A percentile compares a stretch with the other conserved stretches of the same genome.
phyloP scores from a whole-genome alignment of 2,797 vertebrate species.

The Pempheris klunzingeri region DNA sequence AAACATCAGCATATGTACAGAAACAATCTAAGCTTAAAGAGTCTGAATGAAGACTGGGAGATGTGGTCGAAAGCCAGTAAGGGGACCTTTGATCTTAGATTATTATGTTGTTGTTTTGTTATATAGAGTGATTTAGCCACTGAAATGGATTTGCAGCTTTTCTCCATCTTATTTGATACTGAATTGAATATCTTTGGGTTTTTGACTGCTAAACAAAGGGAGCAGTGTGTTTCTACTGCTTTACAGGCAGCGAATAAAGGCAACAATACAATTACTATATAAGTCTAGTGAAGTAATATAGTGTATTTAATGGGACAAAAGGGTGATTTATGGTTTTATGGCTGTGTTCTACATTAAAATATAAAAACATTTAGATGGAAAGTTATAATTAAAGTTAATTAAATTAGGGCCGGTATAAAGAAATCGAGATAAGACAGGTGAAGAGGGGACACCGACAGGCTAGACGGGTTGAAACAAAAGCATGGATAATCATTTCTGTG shows the following conservation, averaged over 20 bases:
- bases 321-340: background rate
- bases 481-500: background rate
- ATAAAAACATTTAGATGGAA: background rate
- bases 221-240: no score
- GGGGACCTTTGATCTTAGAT: background rate
- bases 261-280: rapidly evolving
- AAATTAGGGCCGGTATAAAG: background rate
- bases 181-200: background rate
- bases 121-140: background rate
- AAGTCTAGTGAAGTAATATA: background rate
- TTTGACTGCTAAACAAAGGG: background rate
- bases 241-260: background rate
- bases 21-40: background rate
- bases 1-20: background rate
- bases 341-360: background rate
- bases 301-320: background rate
- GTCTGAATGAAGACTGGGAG: background rate
- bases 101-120: background rate
- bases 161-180: background rate
- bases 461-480: background rate
- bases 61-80: background rate
- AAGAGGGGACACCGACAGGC: background rate
- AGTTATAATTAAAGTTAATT: background rate
- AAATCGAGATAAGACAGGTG: background rate
- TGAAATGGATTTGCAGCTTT: background rate